Base-by-base conservation (phyloP, 2,797 vertebrate species). In the Muscicapa comitata region DNA sequence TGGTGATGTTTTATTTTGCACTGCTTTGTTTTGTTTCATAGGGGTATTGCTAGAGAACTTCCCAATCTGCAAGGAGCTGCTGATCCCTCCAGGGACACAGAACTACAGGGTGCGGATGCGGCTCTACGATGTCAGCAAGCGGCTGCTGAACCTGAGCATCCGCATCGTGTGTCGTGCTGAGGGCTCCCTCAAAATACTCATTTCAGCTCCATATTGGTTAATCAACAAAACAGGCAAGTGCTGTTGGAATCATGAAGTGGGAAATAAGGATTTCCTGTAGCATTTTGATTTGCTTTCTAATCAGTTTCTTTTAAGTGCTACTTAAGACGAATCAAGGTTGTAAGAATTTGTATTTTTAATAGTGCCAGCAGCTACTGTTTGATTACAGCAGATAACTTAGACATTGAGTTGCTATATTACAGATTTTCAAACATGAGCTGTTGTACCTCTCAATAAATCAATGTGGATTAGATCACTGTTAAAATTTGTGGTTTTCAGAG, bases 21-120 rank as follows among this genome's bases (percentile, higher is more conserved):
- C 59, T 11, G 13, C n/a, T 81, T 35, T 19, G 1, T 33, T 78
- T 48, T 29, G 12, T 85, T 70, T 61, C 3, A 0, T 35, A 99
- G 99, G 99, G 17, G 98, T 99, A 2, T 96, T 98, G 38, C 94
- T 99, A 67, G 99, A 99, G 97, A 99, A 98, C 96, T 99, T 99
- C 71, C 96, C 99, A 0, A 12, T 98, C 13, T 99, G 99, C 97
- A 99, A 99, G 89, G 99, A 99, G 97, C 97, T 99, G 78, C 94
- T 99, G 93, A 99, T 99, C 61, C 99, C 99, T 13, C 99, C 99
- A 0, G 99, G 99, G 20, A 99, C 99, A 12, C 99, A 99, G 43
- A 99, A 99, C 97, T 99, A 99, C 3, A 98, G 99, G 91, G 99
- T 99, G 7, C 97, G 98, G 65, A 99, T 99, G 99, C 97, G 99